Evolutionary conservation across 2,888 invertebrate genomes (phyloP), one percentile per base, ranked within the genome.

Genomic region (Caenorhabditis sulstoni): DNA sequence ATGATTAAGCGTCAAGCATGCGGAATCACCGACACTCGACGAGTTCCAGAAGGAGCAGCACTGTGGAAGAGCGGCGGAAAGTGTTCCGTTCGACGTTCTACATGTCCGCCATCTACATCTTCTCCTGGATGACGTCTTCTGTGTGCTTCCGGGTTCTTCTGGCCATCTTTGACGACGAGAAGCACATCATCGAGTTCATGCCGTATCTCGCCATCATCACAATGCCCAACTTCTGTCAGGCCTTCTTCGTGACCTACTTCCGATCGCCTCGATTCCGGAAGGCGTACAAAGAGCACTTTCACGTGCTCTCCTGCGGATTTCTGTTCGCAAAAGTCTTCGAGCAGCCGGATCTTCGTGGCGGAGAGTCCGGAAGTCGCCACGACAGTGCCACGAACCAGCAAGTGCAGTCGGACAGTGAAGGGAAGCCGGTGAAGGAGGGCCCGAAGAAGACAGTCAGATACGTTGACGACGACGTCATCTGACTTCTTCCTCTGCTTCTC

Each of bases 171-270:
- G 73, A 65, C 4, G 57, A 73, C n/a, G 73, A 73, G 22, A 53
- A 62, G 44, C 49, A 71, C 16, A 47, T 71, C 20, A 41, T 55
- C 3, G 23, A 55, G 35, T 71, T 45, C 47, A 62, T 71, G 71
- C 71, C 71, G 29, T 64, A 55, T 14, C 22, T 73, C 18, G 49
- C 64, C 16, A 64, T 73, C 23, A 73, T 73, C 58, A 73, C 73
- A 44, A 59, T 74, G 74, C 74, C 74, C 16, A 74, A 59, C 59
- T 74, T 66, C 37, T 74, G 74, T 22, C 66, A 74, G 49, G 66
- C 74, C 3, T 74, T 37, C 47, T 74, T 74, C 29, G 74, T 74
- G 22, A 74, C 74, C 14, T 74, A 58, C 47, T 59, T 66, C 47
- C 74, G 74, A 9, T 66, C 66, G 35, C 66, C 59, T 4, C 23